phyloP scores from a whole-genome alignment of 2,797 vertebrate genomes.

The Austrolebias charrua region DNA sequence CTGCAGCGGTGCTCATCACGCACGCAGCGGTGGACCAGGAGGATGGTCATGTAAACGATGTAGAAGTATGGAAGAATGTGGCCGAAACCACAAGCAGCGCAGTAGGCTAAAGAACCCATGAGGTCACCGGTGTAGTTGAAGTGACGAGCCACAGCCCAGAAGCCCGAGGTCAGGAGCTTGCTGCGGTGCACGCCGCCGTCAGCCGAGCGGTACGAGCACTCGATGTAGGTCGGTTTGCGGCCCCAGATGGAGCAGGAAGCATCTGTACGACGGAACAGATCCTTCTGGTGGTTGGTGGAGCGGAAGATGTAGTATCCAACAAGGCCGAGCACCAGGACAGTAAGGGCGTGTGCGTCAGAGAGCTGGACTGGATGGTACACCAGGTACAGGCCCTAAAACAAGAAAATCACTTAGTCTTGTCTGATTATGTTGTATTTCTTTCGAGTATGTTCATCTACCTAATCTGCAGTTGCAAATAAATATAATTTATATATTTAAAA shows the following conservation, averaged over 20 bases:
- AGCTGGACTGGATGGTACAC: conserved; percentile 94
- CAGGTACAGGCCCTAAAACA: conserved; percentile 88
- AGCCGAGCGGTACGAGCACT: conserved; percentile 84
- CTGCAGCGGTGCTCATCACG: conserved; percentile 93
- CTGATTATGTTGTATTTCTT: too few species aligned
- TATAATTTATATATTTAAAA: too few species aligned
- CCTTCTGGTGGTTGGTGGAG: conserved; percentile 93
- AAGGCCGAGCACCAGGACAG: conserved; percentile 84
- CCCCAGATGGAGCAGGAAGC: conserved; percentile 94
- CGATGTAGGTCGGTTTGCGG: conserved; percentile 80
- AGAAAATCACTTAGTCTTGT: not conserved
- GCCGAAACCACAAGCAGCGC: conserved; percentile 85
- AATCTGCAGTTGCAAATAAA: too few species aligned
- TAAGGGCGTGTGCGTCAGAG: conserved; percentile 58
- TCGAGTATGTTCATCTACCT: too few species aligned
- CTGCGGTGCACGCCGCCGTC: conserved; percentile 84
- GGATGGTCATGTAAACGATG: conserved; percentile 87
- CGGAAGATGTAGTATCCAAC: conserved; percentile 93
- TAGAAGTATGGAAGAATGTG: conserved; percentile 96
- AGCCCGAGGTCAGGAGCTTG: conserved; percentile 92
- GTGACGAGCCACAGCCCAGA: conserved; percentile 93
- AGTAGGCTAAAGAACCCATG: conserved; percentile 93
- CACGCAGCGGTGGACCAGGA: conserved; percentile 91
- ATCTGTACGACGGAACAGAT: conserved; percentile 89
- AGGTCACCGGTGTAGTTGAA: conserved; percentile 96